Conservation (phyloP, 2,113 vertebrate genomes). For the Zosterops lateralis region DNA sequence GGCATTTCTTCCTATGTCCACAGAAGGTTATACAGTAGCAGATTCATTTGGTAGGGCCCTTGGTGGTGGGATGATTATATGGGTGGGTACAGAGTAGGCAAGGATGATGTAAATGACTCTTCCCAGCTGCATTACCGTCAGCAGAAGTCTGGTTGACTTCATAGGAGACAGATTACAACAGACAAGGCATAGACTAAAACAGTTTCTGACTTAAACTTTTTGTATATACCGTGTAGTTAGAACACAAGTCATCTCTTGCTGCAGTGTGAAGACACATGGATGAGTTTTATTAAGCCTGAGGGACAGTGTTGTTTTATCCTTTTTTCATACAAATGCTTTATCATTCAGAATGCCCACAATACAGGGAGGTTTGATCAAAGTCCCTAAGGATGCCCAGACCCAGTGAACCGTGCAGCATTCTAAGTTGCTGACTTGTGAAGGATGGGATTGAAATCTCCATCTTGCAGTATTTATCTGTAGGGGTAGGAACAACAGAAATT, state of each 20-base stretch:
- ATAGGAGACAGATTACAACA: neutral
- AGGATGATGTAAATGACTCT: neutral
- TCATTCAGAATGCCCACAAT: neutral
- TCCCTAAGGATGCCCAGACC: neutral
- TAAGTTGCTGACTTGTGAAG: neutral
- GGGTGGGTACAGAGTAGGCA: neutral
- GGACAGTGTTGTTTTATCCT: neutral
- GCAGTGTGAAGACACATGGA: neutral
- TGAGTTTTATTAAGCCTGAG: neutral
- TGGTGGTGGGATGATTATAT: neutral
- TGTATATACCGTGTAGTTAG: neutral
- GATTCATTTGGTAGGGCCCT: fast-evolving
- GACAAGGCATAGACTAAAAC: neutral
- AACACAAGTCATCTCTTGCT: neutral
- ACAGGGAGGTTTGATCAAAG: neutral
- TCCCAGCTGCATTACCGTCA: neutral
- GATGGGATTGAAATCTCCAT: neutral
- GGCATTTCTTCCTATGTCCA: neutral
- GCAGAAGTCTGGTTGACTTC: neutral
- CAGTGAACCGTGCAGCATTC: neutral
- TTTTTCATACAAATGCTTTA: neutral
- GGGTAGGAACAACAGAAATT: neutral
- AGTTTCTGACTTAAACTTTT: neutral
- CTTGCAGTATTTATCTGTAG: neutral
- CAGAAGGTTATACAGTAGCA: neutral